These are phyloP conservation scores for Zelostemma sp. DNA, from an alignment of 1,140 invertebrate species.

Conservation along the genomic window DNA sequence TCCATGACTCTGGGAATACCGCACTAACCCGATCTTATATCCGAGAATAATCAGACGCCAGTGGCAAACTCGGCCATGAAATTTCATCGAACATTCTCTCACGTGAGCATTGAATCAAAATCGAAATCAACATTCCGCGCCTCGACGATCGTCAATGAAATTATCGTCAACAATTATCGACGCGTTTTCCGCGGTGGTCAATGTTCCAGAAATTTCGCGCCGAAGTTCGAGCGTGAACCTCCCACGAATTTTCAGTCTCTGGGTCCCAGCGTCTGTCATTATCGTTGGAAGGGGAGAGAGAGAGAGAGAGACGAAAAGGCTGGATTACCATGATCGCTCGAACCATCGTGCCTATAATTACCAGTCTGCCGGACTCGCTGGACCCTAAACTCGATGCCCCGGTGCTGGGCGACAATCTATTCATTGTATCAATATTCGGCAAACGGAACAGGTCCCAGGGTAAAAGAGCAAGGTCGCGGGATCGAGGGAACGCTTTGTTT, in stretches of 20 bases:
- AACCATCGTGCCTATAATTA: conserved; percentile 52
- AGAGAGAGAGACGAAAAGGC: conserved; percentile 36
- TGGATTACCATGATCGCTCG: conserved; percentile 56
- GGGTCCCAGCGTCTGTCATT: conserved; percentile 56
- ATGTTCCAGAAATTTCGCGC: conserved; percentile 9
- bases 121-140: background rate
- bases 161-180: background rate
- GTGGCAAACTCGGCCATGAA: conserved; percentile 23
- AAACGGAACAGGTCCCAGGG: background rate
- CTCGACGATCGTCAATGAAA: too few species aligned
- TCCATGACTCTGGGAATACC: conserved; percentile 37
- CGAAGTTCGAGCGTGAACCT: conserved; percentile 54
- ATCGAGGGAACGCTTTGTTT: too few species aligned
- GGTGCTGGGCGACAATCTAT: conserved; percentile 34
- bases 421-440: conserved; percentile 32
- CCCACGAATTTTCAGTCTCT: conserved; percentile 56
- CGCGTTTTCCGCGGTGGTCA: background rate
- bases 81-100: conserved; percentile 21
- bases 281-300: conserved; percentile 34
- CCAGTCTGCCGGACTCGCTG: conserved; percentile 32
- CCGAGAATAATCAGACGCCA: conserved; percentile 38
- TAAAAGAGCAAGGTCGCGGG: too few species aligned
- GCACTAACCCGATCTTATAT: conserved; percentile 26
- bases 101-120: background rate
- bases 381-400: conserved; percentile 43